Base-by-base conservation (phyloP, 2,888 invertebrate genomes). In the Melinaea marsaeus region DNA sequence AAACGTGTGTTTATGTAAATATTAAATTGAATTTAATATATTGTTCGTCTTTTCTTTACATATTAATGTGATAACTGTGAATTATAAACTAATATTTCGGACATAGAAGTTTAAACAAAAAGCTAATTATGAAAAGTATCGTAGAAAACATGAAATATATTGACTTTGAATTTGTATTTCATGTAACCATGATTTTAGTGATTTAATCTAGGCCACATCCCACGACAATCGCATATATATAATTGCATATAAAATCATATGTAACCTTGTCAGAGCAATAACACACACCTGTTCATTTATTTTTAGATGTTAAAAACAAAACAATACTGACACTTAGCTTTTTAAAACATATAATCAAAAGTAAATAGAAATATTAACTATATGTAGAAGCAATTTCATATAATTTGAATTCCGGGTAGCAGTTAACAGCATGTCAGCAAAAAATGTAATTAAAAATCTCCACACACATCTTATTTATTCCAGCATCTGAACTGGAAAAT, bases 231-330 rank as follows among this genome's bases (percentile, higher is more conserved):
- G 2, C 32, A 51, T 51, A 32, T 32, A 32, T 32, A 51, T 32
- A 51, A 7, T 9, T 51, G 4, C 22, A 32, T 51, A 48, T 34
- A 55, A n/a, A 11, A 13, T 35, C 32, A 58, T 47, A 58, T 32
- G 48, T 34, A 56, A 37, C 59, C 48, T 58, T 64, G 66, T 62
- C 66, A 64, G 47, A 58, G 59, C 54, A 56, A 35, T 42, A 55
- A 48, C 11, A 34, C 58, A 54, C 67, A 68, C 67, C 67, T 65
- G 65, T 63, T 63, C 47, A 42, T 65, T 63, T 65, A 68, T 65
- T 68, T 63, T 62, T 60, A 59, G 3, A 37, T 22, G 61, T 63
- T 63, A 60, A 63, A 22, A 63, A 63, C 65, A 42, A 55, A 58
- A 61, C 51, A 54, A 61, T 56, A 32, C 56, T 45, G 9, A 33